phyloP scores from a whole-genome alignment of 1,140 invertebrate species.

The Drosophila hydei region DNA sequence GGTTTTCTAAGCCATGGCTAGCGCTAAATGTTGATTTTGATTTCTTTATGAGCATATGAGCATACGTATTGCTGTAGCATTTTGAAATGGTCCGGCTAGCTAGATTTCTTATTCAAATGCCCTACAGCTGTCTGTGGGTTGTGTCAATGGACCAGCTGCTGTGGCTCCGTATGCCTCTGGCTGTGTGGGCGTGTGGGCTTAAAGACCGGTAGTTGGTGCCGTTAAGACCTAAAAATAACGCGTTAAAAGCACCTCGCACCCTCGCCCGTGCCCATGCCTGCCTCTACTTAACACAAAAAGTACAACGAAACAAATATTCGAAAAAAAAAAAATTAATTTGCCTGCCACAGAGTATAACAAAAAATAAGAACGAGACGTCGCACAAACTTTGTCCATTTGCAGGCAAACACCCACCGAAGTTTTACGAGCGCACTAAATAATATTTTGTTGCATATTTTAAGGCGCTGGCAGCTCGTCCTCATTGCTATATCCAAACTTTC shows the following conservation, averaged over 20 bases:
- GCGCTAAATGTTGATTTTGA: slow-evolving; percentile 57
- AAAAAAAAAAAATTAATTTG: slow-evolving; percentile 51
- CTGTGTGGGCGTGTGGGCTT: slow-evolving; percentile 20
- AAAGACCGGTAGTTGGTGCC: slow-evolving; percentile 43
- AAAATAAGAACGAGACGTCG: slow-evolving; percentile 20
- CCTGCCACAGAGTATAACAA: slow-evolving; percentile 16
- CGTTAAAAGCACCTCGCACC: slow-evolving; percentile 26
- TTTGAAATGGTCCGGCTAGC: slow-evolving; percentile 14
- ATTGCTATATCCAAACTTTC: slow-evolving; percentile 41
- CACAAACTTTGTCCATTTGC: slow-evolving; percentile 60
- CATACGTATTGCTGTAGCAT: slow-evolving; percentile 39
- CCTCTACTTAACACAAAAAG: slow-evolving; percentile 13
- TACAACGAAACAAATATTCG: slow-evolving; percentile 15
- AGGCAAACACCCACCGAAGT: slow-evolving; percentile 50
- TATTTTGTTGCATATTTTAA: slow-evolving; percentile 72
- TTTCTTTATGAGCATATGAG: slow-evolving; percentile 65
- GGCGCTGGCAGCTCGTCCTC: slow-evolving; percentile 14
- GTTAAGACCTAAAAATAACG: slow-evolving; percentile 32
- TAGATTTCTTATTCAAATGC: slow-evolving; percentile 63
- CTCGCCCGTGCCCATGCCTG: not conserved
- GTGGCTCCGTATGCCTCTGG: not conserved
- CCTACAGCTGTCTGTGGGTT: slow-evolving; percentile 35
- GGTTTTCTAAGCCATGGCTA: slow-evolving; percentile 51
- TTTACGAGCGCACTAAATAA: slow-evolving; percentile 73
- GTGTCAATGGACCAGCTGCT: slow-evolving; percentile 32